Evolutionary conservation across 2,888 invertebrate genomes (phyloP).

Genomic region (Lasioglossum lativentre): DNA sequence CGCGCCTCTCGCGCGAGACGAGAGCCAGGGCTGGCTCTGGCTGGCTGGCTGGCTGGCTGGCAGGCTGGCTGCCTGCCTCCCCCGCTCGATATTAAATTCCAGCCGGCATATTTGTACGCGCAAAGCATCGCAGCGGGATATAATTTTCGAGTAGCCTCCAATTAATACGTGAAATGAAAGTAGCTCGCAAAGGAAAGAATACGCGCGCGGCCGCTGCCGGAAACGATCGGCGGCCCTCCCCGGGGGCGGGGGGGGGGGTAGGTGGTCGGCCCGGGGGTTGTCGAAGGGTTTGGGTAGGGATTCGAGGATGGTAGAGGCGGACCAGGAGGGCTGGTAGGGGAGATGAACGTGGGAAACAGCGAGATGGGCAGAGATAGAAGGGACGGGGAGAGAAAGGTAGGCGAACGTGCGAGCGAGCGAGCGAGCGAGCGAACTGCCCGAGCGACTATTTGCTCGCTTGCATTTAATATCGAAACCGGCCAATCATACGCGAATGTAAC

Average conservation of each 20-base stretch:
- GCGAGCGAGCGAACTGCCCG: conserved; percentile 27
- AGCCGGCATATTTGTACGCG: conserved; percentile 69
- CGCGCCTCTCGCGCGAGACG: conserved; percentile 65
- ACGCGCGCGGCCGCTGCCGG: conserved; percentile 38
- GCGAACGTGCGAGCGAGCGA: conserved; percentile 54
- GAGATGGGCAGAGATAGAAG: conserved; percentile 30
- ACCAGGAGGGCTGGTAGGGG: conserved; percentile 10
- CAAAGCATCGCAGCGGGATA: conserved; percentile 72
- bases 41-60: conserved; percentile 4
- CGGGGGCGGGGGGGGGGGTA: conserved; percentile 27
- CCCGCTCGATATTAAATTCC: conserved; percentile 69
- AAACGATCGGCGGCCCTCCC: conserved; percentile 54
- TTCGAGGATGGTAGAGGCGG: conserved; percentile 25
- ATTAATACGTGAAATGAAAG: conserved; percentile 77
- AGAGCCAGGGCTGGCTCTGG: not conserved
- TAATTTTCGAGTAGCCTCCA: conserved; percentile 77
- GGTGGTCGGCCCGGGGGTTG: not conserved
- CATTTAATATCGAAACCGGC: conserved; percentile 75
- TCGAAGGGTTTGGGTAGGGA: conserved; percentile 34
- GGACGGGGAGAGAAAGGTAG: conserved; percentile 32
- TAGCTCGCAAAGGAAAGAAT: conserved; percentile 66
- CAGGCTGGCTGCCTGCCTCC: not conserved
- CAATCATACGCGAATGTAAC: conserved; percentile 73
- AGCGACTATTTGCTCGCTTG: conserved; percentile 70
- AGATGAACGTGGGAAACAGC: conserved; percentile 42